phyloP scores from a whole-genome alignment of 1,140 invertebrate species.

The Halyomorpha halys region DNA sequence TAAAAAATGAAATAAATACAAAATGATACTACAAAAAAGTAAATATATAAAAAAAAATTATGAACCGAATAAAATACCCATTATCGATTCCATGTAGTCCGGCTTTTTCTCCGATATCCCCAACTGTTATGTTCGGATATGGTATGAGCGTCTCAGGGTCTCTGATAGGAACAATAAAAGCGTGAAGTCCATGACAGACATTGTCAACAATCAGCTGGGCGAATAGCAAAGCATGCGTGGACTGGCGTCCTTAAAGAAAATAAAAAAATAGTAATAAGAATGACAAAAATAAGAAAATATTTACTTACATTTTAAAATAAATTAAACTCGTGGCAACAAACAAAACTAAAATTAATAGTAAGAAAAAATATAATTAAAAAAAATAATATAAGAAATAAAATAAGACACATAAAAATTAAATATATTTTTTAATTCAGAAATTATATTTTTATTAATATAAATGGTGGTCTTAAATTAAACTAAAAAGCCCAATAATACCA shows the following conservation, averaged over 20 bases:
- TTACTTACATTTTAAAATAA: too few relatives aligned
- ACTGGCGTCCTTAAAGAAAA: conserved; percentile 48
- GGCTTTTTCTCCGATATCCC: conserved; percentile 81
- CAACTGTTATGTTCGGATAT: conserved; percentile 55
- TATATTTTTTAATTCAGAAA: too few relatives aligned
- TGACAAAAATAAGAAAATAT: background rate
- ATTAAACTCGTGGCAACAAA: too few relatives aligned
- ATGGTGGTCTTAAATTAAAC: too few relatives aligned
- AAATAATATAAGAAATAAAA: too few relatives aligned
- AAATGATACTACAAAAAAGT: background rate
- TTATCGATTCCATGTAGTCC: conserved; percentile 83
- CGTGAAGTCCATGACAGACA: conserved; percentile 69
- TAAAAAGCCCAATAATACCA: too few relatives aligned
- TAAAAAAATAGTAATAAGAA: too few relatives aligned
- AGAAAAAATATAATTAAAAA: too few relatives aligned
- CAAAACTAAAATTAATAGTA: too few relatives aligned
- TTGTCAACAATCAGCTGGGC: conserved; percentile 75
- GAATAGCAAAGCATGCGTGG: conserved; percentile 77
- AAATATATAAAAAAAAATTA: conserved; percentile 1
- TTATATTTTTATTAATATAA: too few relatives aligned
- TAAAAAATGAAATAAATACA: background rate
- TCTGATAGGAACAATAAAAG: conserved; percentile 73
- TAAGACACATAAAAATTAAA: too few relatives aligned
- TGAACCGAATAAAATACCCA: conserved; percentile 42
- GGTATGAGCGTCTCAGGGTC: conserved; percentile 61